phyloP scores from a whole-genome alignment of 37 sponge, comb jelly and placozoan genomes.

The Mnemiopsis leidyi region DNA sequence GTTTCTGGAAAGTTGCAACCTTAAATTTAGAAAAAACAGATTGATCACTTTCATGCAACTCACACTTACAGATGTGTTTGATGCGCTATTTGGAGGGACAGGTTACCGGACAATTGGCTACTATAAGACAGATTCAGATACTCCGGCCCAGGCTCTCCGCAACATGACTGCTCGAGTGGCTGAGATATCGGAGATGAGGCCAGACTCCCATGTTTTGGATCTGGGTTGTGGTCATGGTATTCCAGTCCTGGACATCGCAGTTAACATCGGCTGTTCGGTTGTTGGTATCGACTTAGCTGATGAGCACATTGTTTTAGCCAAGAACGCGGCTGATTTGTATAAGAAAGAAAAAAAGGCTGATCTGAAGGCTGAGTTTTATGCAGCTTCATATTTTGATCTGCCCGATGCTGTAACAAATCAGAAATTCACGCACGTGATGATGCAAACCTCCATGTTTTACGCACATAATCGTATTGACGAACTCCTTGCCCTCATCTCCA shows the following conservation, averaged over 20 bases:
- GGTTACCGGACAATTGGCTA: conserved; percentile 3
- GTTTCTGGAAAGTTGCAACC: too few relatives aligned
- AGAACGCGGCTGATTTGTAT: neutral
- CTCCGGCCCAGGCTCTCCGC: neutral
- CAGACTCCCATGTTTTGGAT: neutral
- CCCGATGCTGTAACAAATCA: neutral
- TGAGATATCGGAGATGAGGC: neutral
- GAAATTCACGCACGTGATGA: conserved; percentile 1
- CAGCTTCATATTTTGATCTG: conserved; percentile 9
- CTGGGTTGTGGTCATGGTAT: neutral
- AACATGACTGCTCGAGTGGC: conserved; percentile 18
- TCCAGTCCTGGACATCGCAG: neutral
- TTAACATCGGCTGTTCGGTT: neutral
- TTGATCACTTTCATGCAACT: neutral
- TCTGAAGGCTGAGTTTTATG: neutral
- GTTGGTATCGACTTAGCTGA: conserved; percentile 34
- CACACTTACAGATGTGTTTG: neutral
- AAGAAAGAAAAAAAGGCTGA: neutral
- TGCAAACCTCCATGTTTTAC: conserved; percentile 37
- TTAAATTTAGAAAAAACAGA: neutral
- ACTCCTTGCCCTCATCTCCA: neutral
- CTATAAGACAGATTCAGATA: neutral
- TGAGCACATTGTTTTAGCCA: neutral
- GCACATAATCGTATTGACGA: conserved; percentile 23
- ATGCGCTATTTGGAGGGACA: neutral